Conservation (phyloP, 2,797 vertebrate genomes). For the Fringilla coelebs region DNA sequence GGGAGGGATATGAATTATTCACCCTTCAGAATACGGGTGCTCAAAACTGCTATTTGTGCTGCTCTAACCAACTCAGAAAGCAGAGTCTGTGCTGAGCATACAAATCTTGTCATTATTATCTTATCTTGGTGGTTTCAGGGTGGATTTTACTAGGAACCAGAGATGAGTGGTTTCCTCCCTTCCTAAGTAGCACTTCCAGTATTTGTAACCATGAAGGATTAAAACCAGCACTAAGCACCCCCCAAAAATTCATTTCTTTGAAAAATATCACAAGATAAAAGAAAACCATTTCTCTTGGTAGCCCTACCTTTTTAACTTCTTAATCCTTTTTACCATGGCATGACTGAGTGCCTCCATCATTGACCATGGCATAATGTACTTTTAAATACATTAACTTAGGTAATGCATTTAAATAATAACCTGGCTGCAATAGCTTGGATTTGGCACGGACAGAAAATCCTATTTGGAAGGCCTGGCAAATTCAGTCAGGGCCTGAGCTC, state of each 20-base stretch:
- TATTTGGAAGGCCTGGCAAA: neutral
- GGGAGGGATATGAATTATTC: neutral
- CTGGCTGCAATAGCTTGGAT: neutral
- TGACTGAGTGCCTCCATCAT: neutral
- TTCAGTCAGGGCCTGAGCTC: neutral
- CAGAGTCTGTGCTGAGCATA: neutral
- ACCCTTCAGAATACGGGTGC: neutral
- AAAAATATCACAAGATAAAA: neutral
- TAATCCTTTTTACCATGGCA: neutral
- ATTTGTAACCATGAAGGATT: neutral
- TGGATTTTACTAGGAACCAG: neutral
- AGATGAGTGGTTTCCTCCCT: neutral
- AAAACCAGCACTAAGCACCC: neutral
- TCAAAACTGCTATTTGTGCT: neutral
- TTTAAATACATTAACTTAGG: neutral
- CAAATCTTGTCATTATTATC: neutral
- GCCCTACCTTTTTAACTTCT: neutral
- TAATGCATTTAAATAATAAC: neutral
- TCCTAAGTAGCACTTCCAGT: neutral
- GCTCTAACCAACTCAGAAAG: neutral
- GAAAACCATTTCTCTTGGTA: neutral
- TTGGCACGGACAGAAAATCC: neutral
- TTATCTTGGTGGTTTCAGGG: neutral
- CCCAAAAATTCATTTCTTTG: neutral
- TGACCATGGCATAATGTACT: neutral